These are phyloP conservation scores for Mormyrus iriodes DNA, from an alignment of 2,113 vertebrate species.

Conservation along the genomic window DNA sequence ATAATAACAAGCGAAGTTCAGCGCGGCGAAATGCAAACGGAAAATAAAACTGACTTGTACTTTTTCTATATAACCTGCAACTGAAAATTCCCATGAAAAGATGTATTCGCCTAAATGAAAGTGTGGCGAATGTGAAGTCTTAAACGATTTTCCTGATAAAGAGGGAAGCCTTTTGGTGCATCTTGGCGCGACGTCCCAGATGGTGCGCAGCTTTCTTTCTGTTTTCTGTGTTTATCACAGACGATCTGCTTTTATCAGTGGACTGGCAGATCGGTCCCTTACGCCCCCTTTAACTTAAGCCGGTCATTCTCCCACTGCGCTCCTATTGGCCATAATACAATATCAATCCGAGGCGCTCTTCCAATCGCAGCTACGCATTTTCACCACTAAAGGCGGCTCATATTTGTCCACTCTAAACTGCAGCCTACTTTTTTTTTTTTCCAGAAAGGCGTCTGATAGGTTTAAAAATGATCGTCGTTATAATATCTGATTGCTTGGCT, in stretches of 20 bases:
- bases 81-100: constrained; percentile 51
- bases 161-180: constrained; percentile 36
- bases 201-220: constrained; percentile 53
- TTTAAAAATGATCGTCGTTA: background rate
- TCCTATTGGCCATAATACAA: constrained; percentile 54
- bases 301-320: constrained; percentile 29
- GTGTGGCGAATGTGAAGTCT: constrained; percentile 48
- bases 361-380: constrained; percentile 32
- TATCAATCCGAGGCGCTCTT: constrained; percentile 48
- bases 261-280: constrained; percentile 64
- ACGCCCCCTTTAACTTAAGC: constrained; percentile 53
- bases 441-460: constrained; percentile 26
- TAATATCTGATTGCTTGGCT: background rate
- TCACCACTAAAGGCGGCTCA: constrained; percentile 58
- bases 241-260: constrained; percentile 44
- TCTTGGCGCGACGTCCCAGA: constrained; percentile 22
- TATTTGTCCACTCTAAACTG: constrained; percentile 61
- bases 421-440: constrained; percentile 66
- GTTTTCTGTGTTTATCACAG: constrained; percentile 35
- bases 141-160: constrained; percentile 50
- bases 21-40: constrained; percentile 50
- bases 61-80: constrained; percentile 47
- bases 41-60: constrained; percentile 29
- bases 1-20: constrained; percentile 48
- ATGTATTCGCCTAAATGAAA: constrained; percentile 41